Percentiles rank a stretch among this genome's conserved stretches.
Evolutionary conservation across 2,797 vertebrate genomes (phyloP).

Genomic region (Ciconia nigra): DNA sequence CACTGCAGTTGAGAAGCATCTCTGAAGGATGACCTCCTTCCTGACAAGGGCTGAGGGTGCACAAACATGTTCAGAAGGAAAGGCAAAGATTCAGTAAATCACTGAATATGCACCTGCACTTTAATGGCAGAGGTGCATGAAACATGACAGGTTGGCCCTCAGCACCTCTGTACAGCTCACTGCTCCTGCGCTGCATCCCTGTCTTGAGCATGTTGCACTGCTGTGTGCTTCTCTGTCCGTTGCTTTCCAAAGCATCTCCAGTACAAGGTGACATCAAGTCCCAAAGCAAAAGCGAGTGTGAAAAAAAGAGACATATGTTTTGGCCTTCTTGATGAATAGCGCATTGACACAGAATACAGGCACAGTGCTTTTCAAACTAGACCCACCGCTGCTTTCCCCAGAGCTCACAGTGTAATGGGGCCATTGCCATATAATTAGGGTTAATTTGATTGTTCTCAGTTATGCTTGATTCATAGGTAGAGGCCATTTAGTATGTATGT

Average conservation of each 20-base stretch:
- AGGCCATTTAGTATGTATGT: rapidly evolving
- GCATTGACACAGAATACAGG: background rate
- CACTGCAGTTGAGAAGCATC: background rate
- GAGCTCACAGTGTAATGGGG: rapidly evolving
- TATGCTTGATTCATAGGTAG: background rate
- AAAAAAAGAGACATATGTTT: background rate
- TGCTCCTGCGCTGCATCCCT: rapidly evolving
- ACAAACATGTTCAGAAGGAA: background rate
- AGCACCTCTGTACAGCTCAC: background rate
- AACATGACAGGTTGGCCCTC: background rate
- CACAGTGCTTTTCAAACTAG: too few relatives aligned
- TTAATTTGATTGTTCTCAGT: background rate
- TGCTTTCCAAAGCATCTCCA: background rate
- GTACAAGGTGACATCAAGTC: background rate
- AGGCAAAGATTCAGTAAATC: background rate
- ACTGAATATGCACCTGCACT: background rate
- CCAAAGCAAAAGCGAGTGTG: background rate
- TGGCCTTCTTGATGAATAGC: background rate
- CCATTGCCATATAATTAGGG: background rate
- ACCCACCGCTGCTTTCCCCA: background rate
- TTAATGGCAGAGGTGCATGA: background rate
- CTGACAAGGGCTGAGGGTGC: background rate
- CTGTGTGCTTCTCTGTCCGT: background rate
- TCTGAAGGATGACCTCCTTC: background rate
- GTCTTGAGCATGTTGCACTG: background rate